phyloP scores from a whole-genome alignment of 2,888 invertebrate genomes.

The Stenotaenia linearis region DNA sequence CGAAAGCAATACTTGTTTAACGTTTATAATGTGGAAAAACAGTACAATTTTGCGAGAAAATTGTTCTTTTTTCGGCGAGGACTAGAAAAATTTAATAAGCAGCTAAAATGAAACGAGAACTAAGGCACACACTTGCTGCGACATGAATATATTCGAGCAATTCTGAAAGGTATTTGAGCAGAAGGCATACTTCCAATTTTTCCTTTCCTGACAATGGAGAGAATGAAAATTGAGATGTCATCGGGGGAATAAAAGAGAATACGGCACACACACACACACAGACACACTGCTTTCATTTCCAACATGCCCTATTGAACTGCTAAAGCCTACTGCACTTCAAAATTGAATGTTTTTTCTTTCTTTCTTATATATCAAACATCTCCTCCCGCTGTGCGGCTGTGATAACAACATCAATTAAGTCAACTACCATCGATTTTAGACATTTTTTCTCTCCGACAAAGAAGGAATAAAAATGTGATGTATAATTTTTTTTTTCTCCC shows the following conservation, averaged over 20 bases:
- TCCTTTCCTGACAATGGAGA: conserved; percentile 22
- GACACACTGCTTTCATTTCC: conserved; percentile 14
- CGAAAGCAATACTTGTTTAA: background rate
- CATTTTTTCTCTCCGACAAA: background rate
- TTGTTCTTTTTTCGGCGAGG: background rate
- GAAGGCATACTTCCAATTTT: conserved; percentile 26
- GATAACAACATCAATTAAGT: background rate
- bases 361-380: background rate
- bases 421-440: background rate
- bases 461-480: background rate
- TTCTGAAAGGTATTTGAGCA: conserved; percentile 26
- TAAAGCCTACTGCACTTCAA: conserved; percentile 10
- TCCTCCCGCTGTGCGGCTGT: background rate
- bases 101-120: background rate
- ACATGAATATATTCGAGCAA: conserved; percentile 20
- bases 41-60: background rate
- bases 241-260: conserved; percentile 20
- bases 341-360: background rate
- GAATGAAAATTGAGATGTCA: conserved; percentile 26
- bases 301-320: conserved; percentile 17
- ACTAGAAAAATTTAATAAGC: conserved; percentile 6
- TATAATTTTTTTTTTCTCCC: background rate
- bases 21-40: background rate
- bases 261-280: background rate
- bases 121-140: background rate